These are phyloP conservation scores for Theropithecus gelada DNA, from an alignment of 2,113 vertebrate genomes.

Conservation along the genomic window DNA sequence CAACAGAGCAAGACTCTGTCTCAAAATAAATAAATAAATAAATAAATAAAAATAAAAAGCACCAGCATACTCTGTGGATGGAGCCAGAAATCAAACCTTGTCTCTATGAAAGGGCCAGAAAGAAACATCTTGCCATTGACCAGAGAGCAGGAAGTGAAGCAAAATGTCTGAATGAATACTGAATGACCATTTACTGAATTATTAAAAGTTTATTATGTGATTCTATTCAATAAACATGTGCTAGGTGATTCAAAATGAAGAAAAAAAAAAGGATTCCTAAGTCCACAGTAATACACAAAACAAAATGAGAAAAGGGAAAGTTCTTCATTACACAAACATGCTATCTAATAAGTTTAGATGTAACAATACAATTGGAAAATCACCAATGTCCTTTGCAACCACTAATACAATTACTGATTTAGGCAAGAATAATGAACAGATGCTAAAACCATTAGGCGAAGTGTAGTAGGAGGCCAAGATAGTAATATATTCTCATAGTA, in stretches of 20 bases:
- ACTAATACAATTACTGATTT: neutral
- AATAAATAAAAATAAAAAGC: neutral
- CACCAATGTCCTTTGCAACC: neutral
- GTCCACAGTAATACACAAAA: neutral
- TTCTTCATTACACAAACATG: neutral
- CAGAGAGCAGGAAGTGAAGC: neutral
- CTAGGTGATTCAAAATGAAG: neutral
- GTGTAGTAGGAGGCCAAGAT: neutral
- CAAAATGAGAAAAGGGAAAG: neutral
- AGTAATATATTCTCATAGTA: neutral
- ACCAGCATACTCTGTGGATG: neutral
- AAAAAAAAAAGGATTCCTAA: neutral
- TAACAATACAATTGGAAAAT: constrained; percentile 32
- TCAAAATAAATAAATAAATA: too few relatives aligned
- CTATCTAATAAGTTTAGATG: neutral
- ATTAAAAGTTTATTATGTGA: neutral
- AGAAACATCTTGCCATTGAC: neutral
- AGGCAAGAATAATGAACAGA: constrained; percentile 9
- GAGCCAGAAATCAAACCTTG: neutral
- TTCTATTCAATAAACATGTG: neutral
- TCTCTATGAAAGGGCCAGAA: neutral
- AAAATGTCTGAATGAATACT: neutral
- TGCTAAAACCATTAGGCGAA: constrained; percentile 11
- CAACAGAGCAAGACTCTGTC: too few relatives aligned
- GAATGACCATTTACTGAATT: neutral